Base-by-base conservation (phyloP, 2,113 vertebrate species). In the Galbula dea region DNA sequence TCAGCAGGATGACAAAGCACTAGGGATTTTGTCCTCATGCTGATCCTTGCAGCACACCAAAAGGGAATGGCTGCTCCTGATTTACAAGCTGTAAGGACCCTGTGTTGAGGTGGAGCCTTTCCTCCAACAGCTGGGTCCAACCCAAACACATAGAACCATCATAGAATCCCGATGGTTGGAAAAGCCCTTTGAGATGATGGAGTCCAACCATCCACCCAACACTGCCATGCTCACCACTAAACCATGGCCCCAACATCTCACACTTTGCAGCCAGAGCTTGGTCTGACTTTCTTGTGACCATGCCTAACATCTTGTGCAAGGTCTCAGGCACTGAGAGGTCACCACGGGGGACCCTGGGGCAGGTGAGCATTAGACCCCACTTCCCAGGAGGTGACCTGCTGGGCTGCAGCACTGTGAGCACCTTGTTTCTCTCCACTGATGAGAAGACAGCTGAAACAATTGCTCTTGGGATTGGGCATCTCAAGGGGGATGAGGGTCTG, bases 1-100 rank as follows among this genome's bases (percentile, higher is more conserved):
- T 91, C 89, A 93, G 81, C 78, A 74, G 10, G n/a, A 89, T 95
- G 95, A 96, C 67, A 24, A 95, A 94, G 87, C 94, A 59, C 59
- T 95, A 0, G 9, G 91, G 94, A 89, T 12, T 91, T 94, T 91
- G 75, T 77, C 88, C 77, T 58, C 1, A 0, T 3, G 1, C 69
- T 0, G 4, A 61, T 88, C 43, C 51, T 58, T 27, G 43, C 75
- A 59, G 43, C 55, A 32, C 43, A 49, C 68, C 54, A 11, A 34
- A 43, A 30, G 59, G 71, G 74, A 87, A 84, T 27, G 55, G 26
- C 68, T 63, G 57, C 36, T 88, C 27, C 72, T 83, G 89, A 76
- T 87, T 79, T 88, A 83, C 32, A 20, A 66, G 79, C 79, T 6
- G 1, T 23, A 46, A 24, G 57, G 34, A 12, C 3, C 2, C 3